Base-by-base conservation (phyloP, 2,797 vertebrate species). In the Orestias chungarensis region DNA sequence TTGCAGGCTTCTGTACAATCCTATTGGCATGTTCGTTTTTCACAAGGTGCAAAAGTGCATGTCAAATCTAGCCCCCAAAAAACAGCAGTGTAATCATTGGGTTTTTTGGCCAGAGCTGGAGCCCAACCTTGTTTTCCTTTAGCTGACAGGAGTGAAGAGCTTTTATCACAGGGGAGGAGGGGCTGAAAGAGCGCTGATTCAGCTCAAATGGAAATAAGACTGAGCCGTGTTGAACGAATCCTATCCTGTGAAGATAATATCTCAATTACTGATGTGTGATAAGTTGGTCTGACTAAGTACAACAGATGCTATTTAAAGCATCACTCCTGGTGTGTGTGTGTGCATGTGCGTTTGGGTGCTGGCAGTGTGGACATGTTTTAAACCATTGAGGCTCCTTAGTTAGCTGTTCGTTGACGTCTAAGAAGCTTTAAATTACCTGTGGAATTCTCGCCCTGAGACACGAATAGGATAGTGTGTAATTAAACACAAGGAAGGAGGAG, bases 391-490 rank as follows among this genome's bases (percentile, higher is more conserved):
- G 76, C 67, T 38, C 76, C 82, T 78, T 52, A 31, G 68, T 84
- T 77, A 81, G 78, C 54, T 31, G 31, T 50, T 55, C 67, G 77
- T 80, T 87, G 83, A 86, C 50, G 62, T 82, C 81, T 78, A 67
- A 79, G 82, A 66, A 52, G 79, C 76, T 78, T 84, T 78, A 78
- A 86, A 84, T 81, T 81, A 75, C 86, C 76, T 85, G 87, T 74
- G 91, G 89, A 92, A 92, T 92, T 92, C 81, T 83, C 78, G 83
- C 93, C 90, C 83, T 87, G 14, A 89, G 86, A 92, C 85, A 82
- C 93, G 87, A 94, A 94, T 86, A 88, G 90, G 92, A 93, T 92
- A 93, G 87, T 87, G 86, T 93, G 89, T 93, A 93, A 95, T 95
- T 95, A 94, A 93, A 94, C 89, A 81, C 80, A 85, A 81, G 83